A percentile compares a stretch with the other conserved stretches of the same genome.
Evolutionary conservation across 2,888 invertebrate species (phyloP).

Genomic region (Trachelus tabidus): DNA sequence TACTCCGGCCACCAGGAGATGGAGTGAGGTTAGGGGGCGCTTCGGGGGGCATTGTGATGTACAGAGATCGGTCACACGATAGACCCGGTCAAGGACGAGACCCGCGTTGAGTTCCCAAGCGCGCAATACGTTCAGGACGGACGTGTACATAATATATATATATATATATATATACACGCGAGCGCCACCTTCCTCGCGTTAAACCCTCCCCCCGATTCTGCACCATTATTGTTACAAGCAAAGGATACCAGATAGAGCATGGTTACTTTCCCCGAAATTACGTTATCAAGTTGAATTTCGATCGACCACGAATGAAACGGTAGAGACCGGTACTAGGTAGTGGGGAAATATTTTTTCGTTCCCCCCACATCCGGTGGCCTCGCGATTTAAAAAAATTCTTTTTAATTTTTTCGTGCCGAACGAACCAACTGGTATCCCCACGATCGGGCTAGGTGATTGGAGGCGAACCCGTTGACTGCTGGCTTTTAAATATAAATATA

Average conservation of each 20-base stretch:
- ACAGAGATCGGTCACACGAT: conserved; percentile 64
- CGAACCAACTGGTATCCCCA: neutral
- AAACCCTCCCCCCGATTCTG: neutral
- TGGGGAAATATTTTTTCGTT: neutral
- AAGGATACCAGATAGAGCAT: neutral
- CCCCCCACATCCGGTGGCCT: neutral
- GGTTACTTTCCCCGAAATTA: neutral
- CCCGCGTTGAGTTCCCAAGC: conserved; percentile 59
- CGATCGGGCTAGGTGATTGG: neutral
- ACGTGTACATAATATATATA: neutral
- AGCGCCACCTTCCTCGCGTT: neutral
- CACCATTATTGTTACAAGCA: neutral
- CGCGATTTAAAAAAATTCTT: neutral
- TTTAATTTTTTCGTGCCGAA: neutral
- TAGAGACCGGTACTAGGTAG: neutral
- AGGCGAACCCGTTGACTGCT: neutral
- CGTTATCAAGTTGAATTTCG: neutral
- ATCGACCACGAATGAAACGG: neutral
- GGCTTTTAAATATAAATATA: neutral
- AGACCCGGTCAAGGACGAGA: conserved; percentile 64
- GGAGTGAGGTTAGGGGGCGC: conserved; percentile 41
- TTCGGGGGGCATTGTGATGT: conserved; percentile 56
- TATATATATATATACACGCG: neutral
- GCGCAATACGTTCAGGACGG: conserved; percentile 30
- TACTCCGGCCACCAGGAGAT: conserved; percentile 25